Evolutionary conservation across 1,140 invertebrate genomes (phyloP).

Genomic region (Vollenhovia emeryi): DNA sequence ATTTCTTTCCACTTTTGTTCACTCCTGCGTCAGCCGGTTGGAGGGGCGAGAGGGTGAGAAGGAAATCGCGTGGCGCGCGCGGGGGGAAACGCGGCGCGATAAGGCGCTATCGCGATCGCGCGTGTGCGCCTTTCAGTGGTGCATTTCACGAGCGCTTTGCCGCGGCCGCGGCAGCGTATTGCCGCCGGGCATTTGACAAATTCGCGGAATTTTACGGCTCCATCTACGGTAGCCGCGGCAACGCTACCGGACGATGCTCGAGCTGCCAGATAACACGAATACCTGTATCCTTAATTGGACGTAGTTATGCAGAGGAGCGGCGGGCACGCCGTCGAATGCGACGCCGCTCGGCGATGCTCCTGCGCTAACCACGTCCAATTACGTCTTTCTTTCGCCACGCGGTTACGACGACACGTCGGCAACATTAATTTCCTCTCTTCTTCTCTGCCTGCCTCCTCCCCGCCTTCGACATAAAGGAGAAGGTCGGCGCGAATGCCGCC

Average conservation of each 20-base stretch:
- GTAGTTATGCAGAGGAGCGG: slow-evolving; percentile 54
- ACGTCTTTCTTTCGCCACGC: slow-evolving; percentile 43
- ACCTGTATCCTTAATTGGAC: slow-evolving; percentile 53
- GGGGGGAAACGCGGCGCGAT: slow-evolving; percentile 9
- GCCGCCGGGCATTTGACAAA: slow-evolving; percentile 42
- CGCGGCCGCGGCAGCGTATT: background rate
- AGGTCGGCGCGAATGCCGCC: background rate
- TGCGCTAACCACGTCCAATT: slow-evolving; percentile 48
- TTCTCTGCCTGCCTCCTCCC: too few relatives aligned
- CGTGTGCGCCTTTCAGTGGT: slow-evolving; percentile 38
- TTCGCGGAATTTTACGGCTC: slow-evolving; percentile 44
- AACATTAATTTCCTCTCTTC: slow-evolving; percentile 19
- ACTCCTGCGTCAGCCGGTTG: background rate
- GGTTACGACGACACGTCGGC: slow-evolving; percentile 37
- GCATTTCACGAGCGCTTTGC: background rate
- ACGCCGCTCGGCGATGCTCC: slow-evolving; percentile 6
- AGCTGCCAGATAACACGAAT: slow-evolving; percentile 58
- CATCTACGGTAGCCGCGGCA: slow-evolving; percentile 22
- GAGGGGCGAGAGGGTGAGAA: background rate
- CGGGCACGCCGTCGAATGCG: slow-evolving; percentile 5
- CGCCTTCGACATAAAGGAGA: background rate
- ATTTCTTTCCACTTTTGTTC: background rate
- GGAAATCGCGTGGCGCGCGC: background rate
- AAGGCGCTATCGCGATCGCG: slow-evolving; percentile 36
- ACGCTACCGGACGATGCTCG: background rate